Conservation (phyloP, 2,888 invertebrate species). For the Yponomeuta plumbellus region DNA sequence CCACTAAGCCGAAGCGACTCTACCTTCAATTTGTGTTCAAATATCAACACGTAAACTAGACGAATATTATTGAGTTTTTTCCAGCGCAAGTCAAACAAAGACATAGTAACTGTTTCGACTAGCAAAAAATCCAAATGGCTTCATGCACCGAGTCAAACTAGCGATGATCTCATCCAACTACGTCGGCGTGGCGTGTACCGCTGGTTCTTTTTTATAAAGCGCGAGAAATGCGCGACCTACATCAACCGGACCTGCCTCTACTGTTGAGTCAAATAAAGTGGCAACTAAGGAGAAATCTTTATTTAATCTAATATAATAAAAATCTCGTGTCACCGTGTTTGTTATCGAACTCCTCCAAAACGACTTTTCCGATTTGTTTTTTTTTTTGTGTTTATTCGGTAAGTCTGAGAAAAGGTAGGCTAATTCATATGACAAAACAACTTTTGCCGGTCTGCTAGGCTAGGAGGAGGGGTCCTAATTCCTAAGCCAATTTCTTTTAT, state of each 20-base stretch:
- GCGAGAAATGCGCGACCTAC: constrained; percentile 62
- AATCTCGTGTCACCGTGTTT: no score
- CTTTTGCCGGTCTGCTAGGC: no score
- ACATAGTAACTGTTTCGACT: neutral
- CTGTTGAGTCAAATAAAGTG: neutral
- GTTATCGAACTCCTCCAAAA: no score
- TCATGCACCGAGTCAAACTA: constrained; percentile 14
- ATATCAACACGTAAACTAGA: neutral
- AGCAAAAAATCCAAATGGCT: neutral
- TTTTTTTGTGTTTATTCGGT: no score
- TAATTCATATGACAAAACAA: no score
- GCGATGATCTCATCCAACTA: constrained; percentile 44
- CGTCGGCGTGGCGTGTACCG: constrained; percentile 1
- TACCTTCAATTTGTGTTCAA: neutral
- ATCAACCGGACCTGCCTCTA: constrained; percentile 39
- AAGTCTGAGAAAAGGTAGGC: no score
- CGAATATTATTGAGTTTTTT: constrained; percentile 5
- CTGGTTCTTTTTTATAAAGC: constrained; percentile 42
- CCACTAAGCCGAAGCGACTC: neutral
- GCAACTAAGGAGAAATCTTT: no score
- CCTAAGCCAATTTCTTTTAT: no score
- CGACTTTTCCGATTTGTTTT: no score
- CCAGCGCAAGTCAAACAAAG: neutral
- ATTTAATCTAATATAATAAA: no score
- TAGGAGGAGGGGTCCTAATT: no score